Base-by-base conservation (phyloP, 1,140 invertebrate genomes). In the Drosophila leontia region DNA sequence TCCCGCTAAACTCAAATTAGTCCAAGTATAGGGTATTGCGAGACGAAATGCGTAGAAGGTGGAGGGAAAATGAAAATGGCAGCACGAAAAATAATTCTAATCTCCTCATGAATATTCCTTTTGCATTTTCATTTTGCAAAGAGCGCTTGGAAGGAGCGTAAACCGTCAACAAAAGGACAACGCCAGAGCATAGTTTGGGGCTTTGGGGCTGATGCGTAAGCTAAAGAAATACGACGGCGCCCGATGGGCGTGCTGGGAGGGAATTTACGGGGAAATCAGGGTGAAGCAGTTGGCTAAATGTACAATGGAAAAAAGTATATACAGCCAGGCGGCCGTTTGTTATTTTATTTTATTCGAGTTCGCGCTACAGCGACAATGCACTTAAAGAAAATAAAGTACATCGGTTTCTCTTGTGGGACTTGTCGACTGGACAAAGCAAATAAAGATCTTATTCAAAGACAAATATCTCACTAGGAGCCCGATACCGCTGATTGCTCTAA, bases 91-190 rank as follows among this genome's bases (percentile, higher is more conserved):
- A 92, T 88, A 92, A 92, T 92, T 92, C 86, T 91, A 92, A 92
- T 92, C 91, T 92, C 64, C 91, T 92, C 91, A 92, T 92, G 91
- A 92, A 92, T 92, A 92, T 92, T 92, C 91, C 85, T 78, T 92
- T 84, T 81, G 70, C 85, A 88, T 88, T 88, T 88, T 88, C 87
- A 91, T 86, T 91, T 90, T 71, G 79, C 75, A 81, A 81, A 91
- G 82, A 91, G 78, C 72, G 78, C 51, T 64, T 50, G 64, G 45
- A 41, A 71, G 70, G 44, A 78, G 79, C 61, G 75, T 77, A 79
- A 83, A 79, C 68, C 80, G 81, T 80, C 80, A 91, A 77, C 82
- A 87, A 83, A 50, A 26, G 44, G 59, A 79, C 59, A 48, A 60
- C 42, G 50, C 19, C 41, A 45, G 44, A 37, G 34, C 19, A 35